Base-by-base conservation (phyloP, 30 jellyfish, hydroid and myxozoan genomes). In the Phacellophora camtschatica region DNA sequence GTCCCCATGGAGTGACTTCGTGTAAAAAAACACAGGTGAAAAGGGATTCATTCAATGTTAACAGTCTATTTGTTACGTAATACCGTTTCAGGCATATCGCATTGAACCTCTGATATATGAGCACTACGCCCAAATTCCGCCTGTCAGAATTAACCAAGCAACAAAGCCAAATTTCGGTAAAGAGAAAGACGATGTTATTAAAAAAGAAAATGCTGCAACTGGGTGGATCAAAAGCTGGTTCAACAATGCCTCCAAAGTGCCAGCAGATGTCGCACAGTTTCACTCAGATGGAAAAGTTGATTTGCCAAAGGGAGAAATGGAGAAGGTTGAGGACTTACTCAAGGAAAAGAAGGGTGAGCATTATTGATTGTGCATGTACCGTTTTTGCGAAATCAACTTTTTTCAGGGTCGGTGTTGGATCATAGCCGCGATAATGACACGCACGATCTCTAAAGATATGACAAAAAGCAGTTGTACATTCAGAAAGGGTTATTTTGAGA, bases 1-100 rank as follows among this genome's bases (percentile, higher is more conserved):
- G n/a, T n/a, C n/a, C n/a, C n/a, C n/a, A n/a, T n/a, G n/a, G n/a
- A n/a, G n/a, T n/a, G n/a, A n/a, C n/a, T n/a, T n/a, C n/a, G n/a
- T n/a, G n/a, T n/a, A n/a, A n/a, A n/a, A n/a, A n/a, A n/a, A n/a
- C n/a, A n/a, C n/a, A n/a, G n/a, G n/a, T n/a, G n/a, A n/a, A n/a
- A n/a, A n/a, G n/a, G n/a, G n/a, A n/a, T n/a, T n/a, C n/a, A n/a
- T n/a, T n/a, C n/a, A n/a, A n/a, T n/a, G n/a, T n/a, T n/a, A n/a
- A n/a, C n/a, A n/a, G n/a, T n/a, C n/a, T n/a, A n/a, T n/a, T n/a
- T n/a, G n/a, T n/a, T n/a, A n/a, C n/a, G n/a, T n/a, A n/a, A n/a
- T n/a, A n/a, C n/a, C n/a, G n/a, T n/a, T 24, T 19, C 74, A 92
- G 98, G 98, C 98, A 2, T 92, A 92, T 71, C 84, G 98, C 2